Conservation (phyloP, 2,113 vertebrate genomes). For the Sinosuthora webbiana region DNA sequence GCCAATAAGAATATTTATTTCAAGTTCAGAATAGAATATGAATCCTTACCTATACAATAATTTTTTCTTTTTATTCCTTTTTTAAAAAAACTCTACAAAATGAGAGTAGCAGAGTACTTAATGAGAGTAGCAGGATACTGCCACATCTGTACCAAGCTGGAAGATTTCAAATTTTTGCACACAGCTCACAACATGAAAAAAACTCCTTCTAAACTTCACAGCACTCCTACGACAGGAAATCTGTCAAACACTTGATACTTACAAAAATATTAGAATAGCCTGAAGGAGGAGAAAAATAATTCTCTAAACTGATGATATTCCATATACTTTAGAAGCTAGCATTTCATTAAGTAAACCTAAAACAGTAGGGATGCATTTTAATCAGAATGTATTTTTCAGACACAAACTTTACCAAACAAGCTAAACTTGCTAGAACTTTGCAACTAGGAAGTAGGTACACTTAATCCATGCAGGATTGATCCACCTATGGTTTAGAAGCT, state of each 20-base stretch:
- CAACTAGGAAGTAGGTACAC: not conserved
- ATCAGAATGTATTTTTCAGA: not conserved
- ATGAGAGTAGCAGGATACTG: not conserved
- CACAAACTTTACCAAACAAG: not conserved
- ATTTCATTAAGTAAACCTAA: not conserved
- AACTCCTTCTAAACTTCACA: not conserved
- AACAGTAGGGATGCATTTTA: not conserved
- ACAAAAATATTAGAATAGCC: not conserved
- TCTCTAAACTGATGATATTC: not conserved
- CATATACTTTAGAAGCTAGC: not conserved
- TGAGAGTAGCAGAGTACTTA: not conserved
- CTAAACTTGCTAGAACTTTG: not conserved
- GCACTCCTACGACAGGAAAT: not conserved
- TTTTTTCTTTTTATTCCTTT: not conserved
- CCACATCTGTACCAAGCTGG: accelerated
- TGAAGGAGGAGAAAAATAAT: not conserved
- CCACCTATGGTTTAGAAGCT: not conserved
- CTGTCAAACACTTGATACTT: not conserved
- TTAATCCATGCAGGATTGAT: not conserved
- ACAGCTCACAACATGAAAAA: not conserved
- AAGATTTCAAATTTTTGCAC: not conserved
- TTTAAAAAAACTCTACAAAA: not conserved
- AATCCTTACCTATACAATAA: not conserved
- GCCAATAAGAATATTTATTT: not conserved
- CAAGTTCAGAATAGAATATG: not conserved